Evolutionary conservation across 1,140 invertebrate species (phyloP).

Genomic region (Saxidomus purpurata): DNA sequence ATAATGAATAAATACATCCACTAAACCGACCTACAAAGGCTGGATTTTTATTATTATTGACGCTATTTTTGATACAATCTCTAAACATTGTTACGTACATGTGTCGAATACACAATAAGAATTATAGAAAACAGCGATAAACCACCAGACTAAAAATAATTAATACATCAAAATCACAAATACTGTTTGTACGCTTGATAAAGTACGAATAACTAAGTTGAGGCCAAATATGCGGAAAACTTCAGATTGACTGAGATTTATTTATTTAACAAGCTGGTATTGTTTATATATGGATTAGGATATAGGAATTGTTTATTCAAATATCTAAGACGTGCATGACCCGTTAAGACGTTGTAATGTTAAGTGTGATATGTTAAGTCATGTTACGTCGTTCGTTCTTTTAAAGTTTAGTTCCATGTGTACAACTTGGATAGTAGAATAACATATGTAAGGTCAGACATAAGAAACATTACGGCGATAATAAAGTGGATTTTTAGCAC

Average conservation of each 20-base stretch:
- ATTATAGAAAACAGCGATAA: constrained; percentile 10
- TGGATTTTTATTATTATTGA: not conserved
- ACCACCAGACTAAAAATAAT: constrained; percentile 11
- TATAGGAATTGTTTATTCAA: constrained; percentile 25
- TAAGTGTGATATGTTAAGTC: not conserved
- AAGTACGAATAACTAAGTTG: not conserved
- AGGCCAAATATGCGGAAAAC: not conserved
- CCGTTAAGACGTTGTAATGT: not conserved
- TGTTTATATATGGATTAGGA: constrained; percentile 54
- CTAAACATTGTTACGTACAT: not conserved
- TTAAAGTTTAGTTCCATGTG: no score
- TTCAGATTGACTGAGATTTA: not conserved
- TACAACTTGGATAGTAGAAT: no score
- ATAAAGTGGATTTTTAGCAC: no score
- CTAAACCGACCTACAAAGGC: no score
- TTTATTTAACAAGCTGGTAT: constrained; percentile 33
- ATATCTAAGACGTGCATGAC: not conserved
- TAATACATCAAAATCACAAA: constrained; percentile 46
- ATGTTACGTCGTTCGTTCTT: not conserved
- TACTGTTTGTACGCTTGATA: constrained; percentile 17
- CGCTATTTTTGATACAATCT: not conserved
- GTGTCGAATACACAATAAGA: not conserved
- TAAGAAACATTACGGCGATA: no score
- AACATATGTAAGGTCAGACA: no score
- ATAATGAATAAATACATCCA: no score